These are phyloP conservation scores for Drosophila jambulina DNA, from an alignment of 1,140 invertebrate species.

Conservation along the genomic window DNA sequence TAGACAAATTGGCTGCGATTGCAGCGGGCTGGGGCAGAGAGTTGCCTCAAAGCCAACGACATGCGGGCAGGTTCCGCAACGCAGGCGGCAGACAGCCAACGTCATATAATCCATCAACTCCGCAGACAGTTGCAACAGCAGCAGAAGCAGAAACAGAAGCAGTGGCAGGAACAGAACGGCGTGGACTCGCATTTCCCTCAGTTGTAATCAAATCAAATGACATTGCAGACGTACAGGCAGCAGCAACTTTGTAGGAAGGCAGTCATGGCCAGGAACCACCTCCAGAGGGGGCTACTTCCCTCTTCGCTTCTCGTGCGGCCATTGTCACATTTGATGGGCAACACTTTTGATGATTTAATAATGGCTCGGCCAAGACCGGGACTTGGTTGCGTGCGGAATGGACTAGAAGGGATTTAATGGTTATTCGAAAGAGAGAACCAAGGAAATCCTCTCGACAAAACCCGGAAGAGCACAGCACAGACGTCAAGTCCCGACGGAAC, in stretches of 20 bases:
- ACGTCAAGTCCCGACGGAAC: constrained; percentile 15
- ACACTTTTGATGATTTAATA: constrained; percentile 81
- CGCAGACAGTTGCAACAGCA: constrained; percentile 68
- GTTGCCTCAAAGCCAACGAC: constrained; percentile 55
- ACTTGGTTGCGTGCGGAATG: background rate
- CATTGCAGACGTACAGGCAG: constrained; percentile 59
- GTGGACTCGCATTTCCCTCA: constrained; percentile 54
- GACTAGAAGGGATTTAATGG: constrained; percentile 25
- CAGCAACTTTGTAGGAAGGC: constrained; percentile 45
- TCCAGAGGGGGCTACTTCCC: background rate
- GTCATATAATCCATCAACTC: constrained; percentile 77
- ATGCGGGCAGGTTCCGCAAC: constrained; percentile 54
- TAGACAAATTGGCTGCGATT: constrained; percentile 77
- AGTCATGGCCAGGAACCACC: constrained; percentile 12
- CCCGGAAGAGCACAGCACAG: constrained; percentile 12
- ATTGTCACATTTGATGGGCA: constrained; percentile 79
- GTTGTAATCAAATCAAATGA: constrained; percentile 80
- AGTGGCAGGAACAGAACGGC: constrained; percentile 9
- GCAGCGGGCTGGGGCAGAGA: constrained; percentile 20
- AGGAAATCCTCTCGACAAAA: constrained; percentile 10
- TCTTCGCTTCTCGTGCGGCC: constrained; percentile 4
- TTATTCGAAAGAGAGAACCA: constrained; percentile 10
- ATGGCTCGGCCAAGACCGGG: constrained; percentile 22
- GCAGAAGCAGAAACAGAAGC: constrained; percentile 10
- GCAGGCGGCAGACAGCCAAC: constrained; percentile 38